These are phyloP conservation scores for Zootoca vivipara DNA, from an alignment of 2,113 vertebrate species.

Conservation along the genomic window DNA sequence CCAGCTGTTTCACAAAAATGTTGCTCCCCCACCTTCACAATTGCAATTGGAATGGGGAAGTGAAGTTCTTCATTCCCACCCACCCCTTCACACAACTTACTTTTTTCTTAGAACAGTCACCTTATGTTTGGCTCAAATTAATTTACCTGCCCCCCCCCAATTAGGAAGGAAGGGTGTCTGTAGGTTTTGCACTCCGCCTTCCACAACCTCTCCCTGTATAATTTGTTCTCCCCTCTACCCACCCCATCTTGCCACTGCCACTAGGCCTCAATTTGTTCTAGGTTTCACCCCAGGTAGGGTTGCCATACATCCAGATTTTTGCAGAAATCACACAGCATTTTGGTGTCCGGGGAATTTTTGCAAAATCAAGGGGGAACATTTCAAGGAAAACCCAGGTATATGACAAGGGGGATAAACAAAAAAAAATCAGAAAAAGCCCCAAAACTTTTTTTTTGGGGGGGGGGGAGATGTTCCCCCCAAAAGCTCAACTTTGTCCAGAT, in stretches of 20 bases:
- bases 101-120: not conserved
- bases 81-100: not conserved
- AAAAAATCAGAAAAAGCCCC: no score
- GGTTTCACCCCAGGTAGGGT: not conserved
- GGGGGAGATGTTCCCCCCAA: no score
- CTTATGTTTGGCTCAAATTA: not conserved
- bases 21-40: not conserved
- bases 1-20: not conserved
- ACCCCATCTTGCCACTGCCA: no score
- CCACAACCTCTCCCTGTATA: not conserved
- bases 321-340: no score
- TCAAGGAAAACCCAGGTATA: no score
- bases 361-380: no score
- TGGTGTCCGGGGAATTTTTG: no score
- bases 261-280: not conserved
- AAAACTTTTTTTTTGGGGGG: no score
- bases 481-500: not conserved
- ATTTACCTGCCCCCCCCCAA: not conserved
- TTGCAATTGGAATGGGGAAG: not conserved
- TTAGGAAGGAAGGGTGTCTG: not conserved
- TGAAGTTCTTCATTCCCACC: slow-evolving; percentile 11
- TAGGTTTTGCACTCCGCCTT: not conserved
- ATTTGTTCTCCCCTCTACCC: not conserved
- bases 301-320: no score
- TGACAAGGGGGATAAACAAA: no score